A percentile compares a stretch with the other conserved stretches of the same genome.
Evolutionary conservation across 2,888 invertebrate species (phyloP).

Genomic region (Dorcus parallelipipedus): DNA sequence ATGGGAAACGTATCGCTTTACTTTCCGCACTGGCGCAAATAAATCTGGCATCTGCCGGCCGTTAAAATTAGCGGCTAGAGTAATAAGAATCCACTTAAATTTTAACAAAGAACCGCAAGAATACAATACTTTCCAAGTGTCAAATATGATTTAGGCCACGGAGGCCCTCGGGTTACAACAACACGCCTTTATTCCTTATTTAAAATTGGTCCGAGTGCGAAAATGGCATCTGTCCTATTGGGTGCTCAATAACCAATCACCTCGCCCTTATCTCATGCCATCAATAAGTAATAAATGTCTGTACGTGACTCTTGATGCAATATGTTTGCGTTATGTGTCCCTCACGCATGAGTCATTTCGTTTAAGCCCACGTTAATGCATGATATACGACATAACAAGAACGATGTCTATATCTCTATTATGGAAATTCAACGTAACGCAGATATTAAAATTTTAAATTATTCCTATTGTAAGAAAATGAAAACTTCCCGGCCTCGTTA

Average conservation of each 20-base stretch:
- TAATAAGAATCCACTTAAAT: constrained; percentile 37
- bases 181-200: constrained; percentile 28
- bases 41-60: constrained; percentile 34
- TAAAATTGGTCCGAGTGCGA: constrained; percentile 17
- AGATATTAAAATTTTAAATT: constrained; percentile 19
- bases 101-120: constrained; percentile 32
- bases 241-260: constrained; percentile 41
- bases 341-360: constrained; percentile 43
- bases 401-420: constrained; percentile 18
- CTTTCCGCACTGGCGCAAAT: constrained; percentile 22
- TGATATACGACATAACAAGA: constrained; percentile 35
- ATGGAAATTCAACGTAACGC: constrained; percentile 24
- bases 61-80: constrained; percentile 23
- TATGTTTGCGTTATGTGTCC: constrained; percentile 31
- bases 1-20: constrained; percentile 16
- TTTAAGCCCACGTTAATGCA: constrained; percentile 35
- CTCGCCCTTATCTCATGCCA: constrained; percentile 33
- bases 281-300: constrained; percentile 40
- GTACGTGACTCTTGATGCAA: constrained; percentile 25
- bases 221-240: constrained; percentile 26
- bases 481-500: constrained; percentile 8
- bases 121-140: constrained; percentile 30
- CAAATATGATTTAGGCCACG: constrained; percentile 41
- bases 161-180: constrained; percentile 31
- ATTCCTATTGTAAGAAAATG: neutral